These are phyloP conservation scores for Lichenostomus cassidix DNA, from an alignment of 2,113 vertebrate species.

Conservation along the genomic window DNA sequence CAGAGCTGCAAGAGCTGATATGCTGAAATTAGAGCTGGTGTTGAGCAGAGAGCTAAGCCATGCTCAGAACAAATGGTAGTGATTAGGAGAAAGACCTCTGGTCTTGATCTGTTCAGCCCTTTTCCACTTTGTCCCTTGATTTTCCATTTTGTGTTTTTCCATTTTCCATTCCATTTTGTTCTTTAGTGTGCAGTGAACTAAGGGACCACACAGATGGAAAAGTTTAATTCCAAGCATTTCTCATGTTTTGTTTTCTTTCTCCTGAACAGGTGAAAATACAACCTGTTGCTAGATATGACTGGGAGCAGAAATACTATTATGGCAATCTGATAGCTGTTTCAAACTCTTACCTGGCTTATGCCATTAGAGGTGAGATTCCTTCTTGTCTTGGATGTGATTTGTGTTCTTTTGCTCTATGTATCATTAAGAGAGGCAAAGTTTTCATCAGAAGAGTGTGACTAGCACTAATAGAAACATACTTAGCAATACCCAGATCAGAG, in stretches of 20 bases:
- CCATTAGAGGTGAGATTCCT: conserved; percentile 87
- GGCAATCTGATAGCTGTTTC: conserved; percentile 97
- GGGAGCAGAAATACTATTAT: conserved; percentile 98
- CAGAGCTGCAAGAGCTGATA: not conserved
- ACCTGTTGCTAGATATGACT: conserved; percentile 96
- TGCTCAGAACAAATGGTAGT: not conserved
- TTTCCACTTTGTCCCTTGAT: not conserved
- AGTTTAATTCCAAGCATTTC: not conserved
- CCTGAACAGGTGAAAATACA: conserved; percentile 94
- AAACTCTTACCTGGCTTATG: conserved; percentile 94
- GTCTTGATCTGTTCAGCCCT: not conserved
- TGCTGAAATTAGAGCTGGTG: not conserved
- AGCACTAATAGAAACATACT: not conserved
- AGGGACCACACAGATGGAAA: not conserved
- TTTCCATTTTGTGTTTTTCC: not conserved
- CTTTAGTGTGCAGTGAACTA: not conserved
- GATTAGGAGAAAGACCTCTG: not conserved
- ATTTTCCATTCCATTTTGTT: not conserved
- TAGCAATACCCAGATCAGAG: not conserved
- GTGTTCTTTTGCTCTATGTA: not conserved
- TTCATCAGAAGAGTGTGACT: not conserved
- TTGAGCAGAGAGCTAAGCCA: not conserved
- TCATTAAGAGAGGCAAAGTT: not conserved
- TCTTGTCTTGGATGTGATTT: not conserved
- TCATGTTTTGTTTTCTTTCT: not conserved